Base-by-base conservation (phyloP, 2,113 vertebrate genomes). In the Rhagologus leucostigma region DNA sequence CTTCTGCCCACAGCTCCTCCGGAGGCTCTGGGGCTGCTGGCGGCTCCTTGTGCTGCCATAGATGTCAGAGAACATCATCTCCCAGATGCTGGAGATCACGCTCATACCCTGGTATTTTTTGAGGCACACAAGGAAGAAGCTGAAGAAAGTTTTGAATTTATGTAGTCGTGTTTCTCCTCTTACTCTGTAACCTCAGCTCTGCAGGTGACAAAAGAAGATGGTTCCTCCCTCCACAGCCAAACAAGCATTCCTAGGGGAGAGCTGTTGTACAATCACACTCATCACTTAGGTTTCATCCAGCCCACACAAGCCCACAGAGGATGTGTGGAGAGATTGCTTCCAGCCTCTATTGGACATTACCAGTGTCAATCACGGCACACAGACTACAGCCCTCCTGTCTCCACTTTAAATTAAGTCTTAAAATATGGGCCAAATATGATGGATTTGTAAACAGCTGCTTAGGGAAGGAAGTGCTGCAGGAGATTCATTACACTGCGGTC, bases 401-500 rank as follows among this genome's bases (percentile, higher is more conserved):
- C 49, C 78, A 83, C 77, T 89, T 86, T 33, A 62, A 92, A 87
- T 84, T 81, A 84, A 92, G 52, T 75, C 37, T 82, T 94, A 82
- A 95, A 94, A 84, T 92, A 84, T 44, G 57, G 88, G 50, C 37
- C 55, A 71, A 67, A 70, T 71, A 59, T 65, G 73, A 91, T 69
- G 67, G 62, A 91, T 89, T 73, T 93, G 42, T 70, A 92, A 76
- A 65, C 74, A 89, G 70, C 56, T 86, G 47, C 53, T 79, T 73
- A 87, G 60, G 42, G 49, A 82, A 89, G 53, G 69, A 89, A 79
- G 74, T 56, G 32, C 80, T 87, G 73, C 35, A 75, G 87, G 60
- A 49, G 41, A 79, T 82, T 88, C 53, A 87, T 82, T 94, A 75
- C 33, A 14, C 60, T 77, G 49, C 0, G 1, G 71, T 46, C 89